A percentile compares a stretch with the other conserved stretches of the same genome.
Evolutionary conservation across 1,140 invertebrate genomes (phyloP).

Genomic region (Ptiloglossa arizonensis): DNA sequence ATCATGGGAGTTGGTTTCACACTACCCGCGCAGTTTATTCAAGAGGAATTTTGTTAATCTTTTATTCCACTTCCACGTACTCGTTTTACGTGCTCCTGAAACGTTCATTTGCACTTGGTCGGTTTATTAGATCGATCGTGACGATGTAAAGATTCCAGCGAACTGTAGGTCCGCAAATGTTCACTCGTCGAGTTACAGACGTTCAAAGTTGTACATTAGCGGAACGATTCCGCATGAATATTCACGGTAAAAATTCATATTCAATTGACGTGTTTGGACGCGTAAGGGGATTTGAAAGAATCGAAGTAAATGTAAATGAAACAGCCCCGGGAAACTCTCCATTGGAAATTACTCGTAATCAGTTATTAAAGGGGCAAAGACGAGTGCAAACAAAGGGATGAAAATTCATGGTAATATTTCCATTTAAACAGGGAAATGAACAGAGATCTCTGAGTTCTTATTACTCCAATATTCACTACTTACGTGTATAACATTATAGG

Average conservation of each 20-base stretch:
- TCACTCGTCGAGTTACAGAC: not conserved
- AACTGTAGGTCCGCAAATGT: not conserved
- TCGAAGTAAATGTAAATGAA: slow-evolving; percentile 2
- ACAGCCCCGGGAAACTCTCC: not conserved
- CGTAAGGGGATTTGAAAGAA: not conserved
- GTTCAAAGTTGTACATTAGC: not conserved
- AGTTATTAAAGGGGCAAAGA: not conserved
- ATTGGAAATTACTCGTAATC: slow-evolving; percentile 8
- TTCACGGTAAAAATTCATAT: not conserved
- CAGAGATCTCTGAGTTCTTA: not conserved
- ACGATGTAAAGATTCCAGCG: too few species aligned
- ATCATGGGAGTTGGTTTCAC: too few species aligned
- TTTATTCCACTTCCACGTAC: too few species aligned
- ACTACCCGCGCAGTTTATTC: too few species aligned
- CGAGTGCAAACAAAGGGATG: not conserved
- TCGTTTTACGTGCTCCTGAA: too few species aligned
- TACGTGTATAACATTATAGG: too few species aligned
- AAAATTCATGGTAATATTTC: not conserved
- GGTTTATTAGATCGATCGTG: too few species aligned
- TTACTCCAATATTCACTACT: not conserved
- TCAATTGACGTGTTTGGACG: not conserved
- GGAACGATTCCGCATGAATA: not conserved
- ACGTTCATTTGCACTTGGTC: not conserved
- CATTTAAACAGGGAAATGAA: not conserved
- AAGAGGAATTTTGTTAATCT: too few species aligned